These are phyloP conservation scores for Drosophila antonietae DNA, from an alignment of 2,888 invertebrate genomes.

Conservation along the genomic window DNA sequence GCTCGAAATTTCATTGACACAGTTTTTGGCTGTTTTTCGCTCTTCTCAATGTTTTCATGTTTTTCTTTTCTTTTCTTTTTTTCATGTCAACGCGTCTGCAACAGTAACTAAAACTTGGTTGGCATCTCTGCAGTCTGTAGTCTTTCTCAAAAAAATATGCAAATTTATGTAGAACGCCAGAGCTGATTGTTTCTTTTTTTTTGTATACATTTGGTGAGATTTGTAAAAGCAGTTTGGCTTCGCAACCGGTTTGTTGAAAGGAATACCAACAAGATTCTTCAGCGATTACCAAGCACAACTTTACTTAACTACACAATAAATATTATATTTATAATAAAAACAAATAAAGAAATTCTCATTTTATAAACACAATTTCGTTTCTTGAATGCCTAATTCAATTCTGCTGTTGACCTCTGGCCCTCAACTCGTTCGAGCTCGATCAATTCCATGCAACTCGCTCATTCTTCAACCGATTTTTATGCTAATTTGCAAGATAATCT, in stretches of 20 bases:
- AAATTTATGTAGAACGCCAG: slow-evolving; percentile 56
- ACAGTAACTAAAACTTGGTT: slow-evolving; percentile 45
- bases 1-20: slow-evolving; percentile 75
- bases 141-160: slow-evolving; percentile 40
- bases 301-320: slow-evolving; percentile 8
- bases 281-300: slow-evolving; percentile 13
- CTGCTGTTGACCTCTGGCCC: neutral
- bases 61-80: slow-evolving; percentile 18
- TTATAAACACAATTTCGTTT: neutral
- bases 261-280: slow-evolving; percentile 15
- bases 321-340: slow-evolving; percentile 4
- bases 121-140: slow-evolving; percentile 17
- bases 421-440: neutral
- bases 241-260: slow-evolving; percentile 40
- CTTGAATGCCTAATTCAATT: neutral
- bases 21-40: slow-evolving; percentile 42
- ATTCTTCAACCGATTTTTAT: neutral
- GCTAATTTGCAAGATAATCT: neutral
- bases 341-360: too few relatives aligned
- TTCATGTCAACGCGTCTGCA: slow-evolving; percentile 43
- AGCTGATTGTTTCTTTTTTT: slow-evolving; percentile 22
- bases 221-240: slow-evolving; percentile 8
- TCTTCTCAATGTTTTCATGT: slow-evolving; percentile 8
- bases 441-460: neutral
- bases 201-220: slow-evolving; percentile 2